A percentile compares a stretch with the other conserved stretches of the same genome.
Conservation (phyloP, 2,113 vertebrate genomes). For the Aphelocoma coerulescens region DNA sequence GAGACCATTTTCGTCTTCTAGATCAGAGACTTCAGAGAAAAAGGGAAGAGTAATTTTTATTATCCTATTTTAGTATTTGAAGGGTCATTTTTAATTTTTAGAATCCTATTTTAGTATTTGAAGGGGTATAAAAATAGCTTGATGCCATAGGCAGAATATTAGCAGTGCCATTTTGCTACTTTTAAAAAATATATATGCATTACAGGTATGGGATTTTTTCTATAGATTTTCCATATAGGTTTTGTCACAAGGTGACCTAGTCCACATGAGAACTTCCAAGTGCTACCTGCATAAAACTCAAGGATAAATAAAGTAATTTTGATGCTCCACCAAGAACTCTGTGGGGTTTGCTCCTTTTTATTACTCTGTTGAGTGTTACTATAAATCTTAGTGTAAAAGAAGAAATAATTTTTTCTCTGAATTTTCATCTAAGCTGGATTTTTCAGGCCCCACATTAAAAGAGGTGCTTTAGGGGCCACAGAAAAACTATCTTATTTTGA, state of each 20-base stretch:
- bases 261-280: not conserved
- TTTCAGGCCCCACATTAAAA: not conserved
- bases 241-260: not conserved
- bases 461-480: not conserved
- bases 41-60: not conserved
- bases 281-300: not conserved
- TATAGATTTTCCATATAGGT: not conserved
- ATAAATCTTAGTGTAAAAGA: not conserved
- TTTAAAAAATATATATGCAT: not conserved
- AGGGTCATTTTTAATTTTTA: slow-evolving; percentile 21
- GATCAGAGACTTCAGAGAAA: not conserved
- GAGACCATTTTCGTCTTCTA: not conserved
- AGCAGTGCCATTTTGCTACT: not conserved
- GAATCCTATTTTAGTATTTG: not conserved
- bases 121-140: not conserved
- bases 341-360: not conserved
- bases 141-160: not conserved
- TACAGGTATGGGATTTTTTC: not conserved
- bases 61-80: not conserved
- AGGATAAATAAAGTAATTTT: not conserved
- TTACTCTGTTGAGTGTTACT: not conserved
- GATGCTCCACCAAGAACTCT: not conserved
- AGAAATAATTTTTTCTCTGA: not conserved
- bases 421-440: not conserved
- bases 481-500: not conserved